These are phyloP conservation scores for Anabacerthia variegaticeps DNA, from an alignment of 2,797 vertebrate genomes.

Conservation along the genomic window DNA sequence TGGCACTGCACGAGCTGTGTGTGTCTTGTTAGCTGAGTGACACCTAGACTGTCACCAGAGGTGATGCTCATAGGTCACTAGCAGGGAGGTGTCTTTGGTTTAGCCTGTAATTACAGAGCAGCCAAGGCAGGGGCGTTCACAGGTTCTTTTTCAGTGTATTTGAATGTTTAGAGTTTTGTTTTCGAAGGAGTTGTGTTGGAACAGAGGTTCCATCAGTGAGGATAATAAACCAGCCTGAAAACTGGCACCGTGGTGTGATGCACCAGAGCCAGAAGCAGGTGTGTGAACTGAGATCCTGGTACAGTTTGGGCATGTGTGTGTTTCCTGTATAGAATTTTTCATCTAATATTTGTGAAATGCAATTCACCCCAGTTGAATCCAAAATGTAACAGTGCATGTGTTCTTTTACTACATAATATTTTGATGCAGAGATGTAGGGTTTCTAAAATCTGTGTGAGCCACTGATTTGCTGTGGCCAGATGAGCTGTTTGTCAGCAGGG, in stretches of 20 bases:
- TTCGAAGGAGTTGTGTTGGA: background rate
- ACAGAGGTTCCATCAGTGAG: background rate
- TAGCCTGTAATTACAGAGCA: background rate
- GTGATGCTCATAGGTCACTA: background rate
- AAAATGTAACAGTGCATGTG: background rate
- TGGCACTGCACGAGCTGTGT: accelerated
- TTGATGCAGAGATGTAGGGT: background rate
- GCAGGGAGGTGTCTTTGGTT: background rate
- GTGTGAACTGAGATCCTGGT: accelerated
- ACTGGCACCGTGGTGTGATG: background rate
- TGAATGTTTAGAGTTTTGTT: background rate
- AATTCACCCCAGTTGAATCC: background rate
- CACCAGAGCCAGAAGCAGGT: background rate
- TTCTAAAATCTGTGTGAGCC: background rate
- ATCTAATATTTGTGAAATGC: background rate
- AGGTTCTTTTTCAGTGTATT: background rate
- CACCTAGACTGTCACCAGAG: accelerated
- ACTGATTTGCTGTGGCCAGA: background rate
- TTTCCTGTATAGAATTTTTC: background rate
- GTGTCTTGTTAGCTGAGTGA: background rate
- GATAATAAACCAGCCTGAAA: background rate
- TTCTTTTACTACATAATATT: background rate
- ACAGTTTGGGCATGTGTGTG: accelerated
- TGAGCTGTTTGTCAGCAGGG: background rate
- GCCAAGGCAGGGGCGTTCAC: background rate